These are phyloP conservation scores for Zosterops borbonicus DNA, from an alignment of 2,113 vertebrate species.

Conservation along the genomic window DNA sequence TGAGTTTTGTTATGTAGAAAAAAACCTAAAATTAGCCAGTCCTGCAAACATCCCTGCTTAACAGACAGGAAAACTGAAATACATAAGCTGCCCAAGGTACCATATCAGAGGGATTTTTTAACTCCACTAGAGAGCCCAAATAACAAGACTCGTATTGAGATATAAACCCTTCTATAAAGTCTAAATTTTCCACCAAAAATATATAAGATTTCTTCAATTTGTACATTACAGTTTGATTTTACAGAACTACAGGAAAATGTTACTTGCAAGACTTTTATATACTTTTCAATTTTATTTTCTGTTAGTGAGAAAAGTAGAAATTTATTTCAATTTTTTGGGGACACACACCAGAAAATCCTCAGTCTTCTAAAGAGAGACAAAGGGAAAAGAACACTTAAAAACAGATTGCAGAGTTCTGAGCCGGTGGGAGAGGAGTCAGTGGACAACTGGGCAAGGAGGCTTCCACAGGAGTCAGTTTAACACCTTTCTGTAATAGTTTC, in stretches of 20 bases:
- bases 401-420: neutral
- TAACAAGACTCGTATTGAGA: neutral
- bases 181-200: neutral
- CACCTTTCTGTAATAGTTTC: neutral
- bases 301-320: neutral
- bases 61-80: neutral
- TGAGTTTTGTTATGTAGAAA: neutral
- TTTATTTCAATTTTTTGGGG: accelerated
- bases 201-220: neutral
- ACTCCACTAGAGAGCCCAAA: neutral
- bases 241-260: neutral
- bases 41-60: neutral
- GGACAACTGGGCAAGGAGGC: accelerated
- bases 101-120: neutral
- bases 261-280: neutral
- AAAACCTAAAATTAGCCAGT: neutral
- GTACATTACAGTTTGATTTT: neutral
- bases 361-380: neutral
- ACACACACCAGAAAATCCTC: neutral
- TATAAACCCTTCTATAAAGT: neutral
- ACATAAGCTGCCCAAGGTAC: neutral
- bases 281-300: neutral
- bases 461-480: neutral
- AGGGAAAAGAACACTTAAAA: neutral
- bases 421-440: accelerated